Base-by-base conservation (phyloP, 2,888 invertebrate genomes). In the Microctonus brassicae region DNA sequence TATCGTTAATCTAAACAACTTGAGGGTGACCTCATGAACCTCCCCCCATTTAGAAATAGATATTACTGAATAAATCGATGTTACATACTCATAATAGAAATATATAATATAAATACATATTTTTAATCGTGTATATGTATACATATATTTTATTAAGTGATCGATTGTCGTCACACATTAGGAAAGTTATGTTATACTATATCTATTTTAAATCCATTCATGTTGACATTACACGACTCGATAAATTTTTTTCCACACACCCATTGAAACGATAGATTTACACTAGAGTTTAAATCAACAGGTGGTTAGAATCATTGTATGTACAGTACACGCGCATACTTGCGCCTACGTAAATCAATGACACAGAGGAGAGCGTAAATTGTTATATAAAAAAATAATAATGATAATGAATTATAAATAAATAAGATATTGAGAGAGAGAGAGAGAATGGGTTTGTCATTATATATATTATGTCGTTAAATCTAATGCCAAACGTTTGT, bases 1-100 rank as follows among this genome's bases (percentile, higher is more conserved):
- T 80, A 77, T 81, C 79, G 71, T 39, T 65, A 64, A 75, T 76
- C 76, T 73, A 7, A 47, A 34, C 7, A 57, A 36, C 39, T 39
- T 29, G 10, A 39, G 29, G 29, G 57, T 47, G 17, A 53, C 53
- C 20, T 53, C 34, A n/a, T 47, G 24, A 63, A 26, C 47, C 17
- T n/a, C n/a, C n/a, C 17, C 17, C 6, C 1, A 55, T 55, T 17
- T 55, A 3, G 10, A 24, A 11, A 29, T 6, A 33, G 4, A n/a
- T n/a, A 58, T 29, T 13, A n/a, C 7, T 47, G 47, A 63, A 26
- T 29, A 63, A 29, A 63, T 63, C 34, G 7, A 47, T 26, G 34
- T 60, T 33, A 60, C 33, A 60, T 29, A n/a, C 33, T 10, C 22
- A n/a, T 17, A 34, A 60, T 34, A 17, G 34, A 34, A 60, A 42